A percentile compares a stretch with the other conserved stretches of the same genome.
Evolutionary conservation across 2,113 vertebrate genomes (phyloP).

Genomic region (Pionites leucogaster): DNA sequence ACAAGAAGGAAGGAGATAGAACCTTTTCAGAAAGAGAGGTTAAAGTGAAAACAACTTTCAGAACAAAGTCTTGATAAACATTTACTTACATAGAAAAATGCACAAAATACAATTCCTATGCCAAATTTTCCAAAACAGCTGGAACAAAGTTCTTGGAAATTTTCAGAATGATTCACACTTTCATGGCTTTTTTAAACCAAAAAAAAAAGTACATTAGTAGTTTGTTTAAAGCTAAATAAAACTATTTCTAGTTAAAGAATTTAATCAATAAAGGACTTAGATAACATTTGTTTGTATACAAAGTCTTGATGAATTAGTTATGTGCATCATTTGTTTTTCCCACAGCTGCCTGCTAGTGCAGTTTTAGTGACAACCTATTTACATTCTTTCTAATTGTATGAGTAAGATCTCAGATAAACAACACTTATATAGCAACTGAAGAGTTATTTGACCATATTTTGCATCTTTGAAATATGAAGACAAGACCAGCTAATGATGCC

Average conservation of each 20-base stretch:
- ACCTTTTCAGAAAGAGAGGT: neutral
- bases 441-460: slow-evolving; percentile 30
- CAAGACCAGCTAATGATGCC: neutral
- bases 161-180: neutral
- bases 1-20: neutral
- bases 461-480: neutral
- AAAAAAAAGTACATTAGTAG: neutral
- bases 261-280: neutral
- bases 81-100: neutral
- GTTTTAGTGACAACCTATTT: slow-evolving; percentile 21
- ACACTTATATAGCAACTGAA: neutral
- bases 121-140: neutral
- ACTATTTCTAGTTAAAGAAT: neutral
- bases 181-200: neutral
- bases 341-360: neutral
- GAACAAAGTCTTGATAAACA: neutral
- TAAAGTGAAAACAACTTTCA: neutral
- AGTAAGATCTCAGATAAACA: slow-evolving; percentile 12
- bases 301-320: slow-evolving; percentile 5
- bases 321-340: slow-evolving; percentile 5
- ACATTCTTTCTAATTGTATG: neutral
- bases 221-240: neutral
- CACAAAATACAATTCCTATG: neutral
- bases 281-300: neutral
- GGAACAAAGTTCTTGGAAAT: neutral